Evolutionary conservation across 2,888 invertebrate species (phyloP), one percentile per base, ranked within the genome.

Genomic region (Pandemis corylana): DNA sequence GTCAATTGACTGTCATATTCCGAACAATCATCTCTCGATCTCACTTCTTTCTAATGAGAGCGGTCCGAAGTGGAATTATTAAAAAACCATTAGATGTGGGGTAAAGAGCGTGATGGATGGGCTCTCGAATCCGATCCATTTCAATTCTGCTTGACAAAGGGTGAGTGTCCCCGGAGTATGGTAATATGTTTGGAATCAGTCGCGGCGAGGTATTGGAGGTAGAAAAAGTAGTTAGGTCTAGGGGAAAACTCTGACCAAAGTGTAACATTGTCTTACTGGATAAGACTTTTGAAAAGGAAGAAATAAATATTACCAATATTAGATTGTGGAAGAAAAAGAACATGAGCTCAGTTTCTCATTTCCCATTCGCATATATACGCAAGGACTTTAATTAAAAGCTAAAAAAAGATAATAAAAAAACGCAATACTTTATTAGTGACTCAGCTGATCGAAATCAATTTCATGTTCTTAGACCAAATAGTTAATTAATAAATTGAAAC

Each of bases 21-120:
- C 79, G 84, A 79, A 90, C 89, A 91, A 90, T 89, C 84, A 84
- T 75, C 85, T 84, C 90, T 90, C 88, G 86, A 91, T 90, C 89
- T 86, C 86, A 84, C 86, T 86, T 84, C 81, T 82, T 85, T 86
- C 87, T 91, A 90, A 91, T 91, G 88, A 89, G 83, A 85, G 86
- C 59, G 28, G 86, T 86, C 85, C 86, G 81, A 86, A 88, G 86
- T 86, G 87, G 90, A 91, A 91, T 92, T 93, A 93, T 94, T 93
- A 94, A 94, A 94, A 94, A 94, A 93, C 87, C 93, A 93, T 94
- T 93, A 93, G 89, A 93, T 87, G 82, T 88, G 85, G 89, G 88
- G 84, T 90, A 91, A 89, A 84, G 80, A 83, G 80, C 84, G 86
- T 94, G 94, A 94, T 94, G 88, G 94, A 94, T 94, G 92, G 90